Evolutionary conservation across 2,888 invertebrate species (phyloP), one percentile per base, ranked within the genome.

Genomic region (Thera britannica): DNA sequence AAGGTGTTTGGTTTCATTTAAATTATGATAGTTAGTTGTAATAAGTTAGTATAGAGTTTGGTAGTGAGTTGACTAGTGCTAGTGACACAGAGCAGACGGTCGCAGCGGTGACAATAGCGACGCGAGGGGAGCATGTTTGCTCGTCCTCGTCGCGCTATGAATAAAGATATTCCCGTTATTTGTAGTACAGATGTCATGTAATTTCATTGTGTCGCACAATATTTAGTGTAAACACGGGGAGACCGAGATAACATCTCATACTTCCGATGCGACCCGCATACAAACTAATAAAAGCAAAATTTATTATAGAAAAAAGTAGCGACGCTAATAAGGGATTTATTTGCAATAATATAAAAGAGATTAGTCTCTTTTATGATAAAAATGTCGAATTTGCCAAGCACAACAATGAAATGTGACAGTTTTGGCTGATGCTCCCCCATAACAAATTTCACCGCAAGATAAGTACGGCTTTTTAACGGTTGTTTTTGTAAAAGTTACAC

Each of bases 161-260:
- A 93, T 93, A 93, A 93, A 93, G 93, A 93, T 93, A 93, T 92
- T 88, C 91, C 87, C 90, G 91, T 92, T 93, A 93, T 93, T 93
- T 93, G 93, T 90, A 89, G 83, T 93, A 92, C 93, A 93, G 93
- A 93, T 93, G 93, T 93, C 93, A 93, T 93, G 93, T 93, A 92
- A 93, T 93, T 89, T 93, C 89, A 93, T 93, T 93, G 92, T 93
- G 90, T 86, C 89, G 85, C 85, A 87, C 91, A 92, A 93, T 92
- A 92, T 93, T 93, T 93, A 89, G 90, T 90, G 89, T 90, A 93
- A 93, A 93, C 91, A 93, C 85, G 86, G 93, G 92, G 90, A 86
- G 86, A 86, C 81, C 83, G 83, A 89, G 92, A 93, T 93, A 93
- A 90, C 84, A 93, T 92, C 92, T 89, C 85, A 82, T 82, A 86